Base-by-base conservation (phyloP, 2,113 vertebrate genomes). In the Serilophus lunatus region DNA sequence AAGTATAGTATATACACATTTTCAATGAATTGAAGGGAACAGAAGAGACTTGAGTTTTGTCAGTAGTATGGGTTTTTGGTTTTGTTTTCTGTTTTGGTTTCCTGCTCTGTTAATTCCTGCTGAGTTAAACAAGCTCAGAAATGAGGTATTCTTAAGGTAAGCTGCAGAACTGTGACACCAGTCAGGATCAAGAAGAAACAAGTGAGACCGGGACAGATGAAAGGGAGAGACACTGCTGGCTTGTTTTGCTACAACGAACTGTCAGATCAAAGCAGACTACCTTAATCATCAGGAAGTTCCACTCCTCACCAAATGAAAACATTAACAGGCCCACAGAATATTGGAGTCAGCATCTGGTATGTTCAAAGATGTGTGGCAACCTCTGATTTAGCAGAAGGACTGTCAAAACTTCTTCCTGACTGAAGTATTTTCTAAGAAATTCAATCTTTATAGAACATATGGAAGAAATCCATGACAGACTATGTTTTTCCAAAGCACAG, bases 311-410 rank as follows among this genome's bases (percentile, higher is more conserved):
- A n/a, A 65, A 69, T 36, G 6, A 6, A 50, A 36, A 77, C 13
- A 22, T 45, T 45, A 66, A 1, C 38, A 88, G 82, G 47, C 10
- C 36, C 45, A 49, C 0, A 53, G 36, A 74, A 74, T 38, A 93
- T 0, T 13, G 11, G 15, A 82, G 51, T 25, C 51, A 47, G 61
- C 2, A 1, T 33, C 20, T 29, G 19, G 8, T 61, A 59, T 4
- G 13, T 61, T 61, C 50, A 45, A 60, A 85, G 40, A 75, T 12
- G 16, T 3, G 26, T 7, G 18, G 36, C 61, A 86, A 80, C 25
- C 47, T 79, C n/a, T 29, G 31, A 71, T 40, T 63, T 68, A 68
- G 70, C 35, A 76, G 63, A 72, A 72, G 56, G 42, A 76, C 25
- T n/a, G 17, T 36, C 2, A 2, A 63, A 79, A 79, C 40, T 49